phyloP scores from a whole-genome alignment of 2,888 invertebrate genomes.

The Yponomeuta cagnagella region DNA sequence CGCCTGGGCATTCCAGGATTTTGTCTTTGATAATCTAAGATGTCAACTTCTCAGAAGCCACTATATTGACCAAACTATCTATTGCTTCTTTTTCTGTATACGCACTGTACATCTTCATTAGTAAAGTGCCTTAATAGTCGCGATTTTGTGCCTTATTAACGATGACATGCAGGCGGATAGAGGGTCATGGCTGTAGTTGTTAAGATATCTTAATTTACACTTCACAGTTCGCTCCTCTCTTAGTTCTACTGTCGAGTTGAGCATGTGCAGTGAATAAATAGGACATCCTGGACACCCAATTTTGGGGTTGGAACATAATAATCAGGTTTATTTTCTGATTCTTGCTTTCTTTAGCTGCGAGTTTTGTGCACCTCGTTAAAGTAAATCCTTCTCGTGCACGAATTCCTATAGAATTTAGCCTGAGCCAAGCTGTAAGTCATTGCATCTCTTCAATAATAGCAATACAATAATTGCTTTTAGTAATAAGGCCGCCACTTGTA shows the following conservation, averaged over 20 bases:
- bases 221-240: background rate
- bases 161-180: background rate
- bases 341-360: background rate
- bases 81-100: background rate
- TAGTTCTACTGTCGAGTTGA: background rate
- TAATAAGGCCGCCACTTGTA: too few species aligned
- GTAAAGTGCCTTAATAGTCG: slow-evolving; percentile 6
- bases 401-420: too few species aligned
- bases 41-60: background rate
- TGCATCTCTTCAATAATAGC: too few species aligned
- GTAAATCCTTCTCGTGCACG: background rate
- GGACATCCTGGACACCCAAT: background rate
- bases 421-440: too few species aligned
- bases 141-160: slow-evolving; percentile 13
- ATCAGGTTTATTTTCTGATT: background rate
- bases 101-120: slow-evolving; percentile 11
- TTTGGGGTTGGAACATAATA: background rate
- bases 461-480: too few species aligned
- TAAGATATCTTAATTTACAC: slow-evolving; percentile 6
- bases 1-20: too few species aligned
- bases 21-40: too few species aligned
- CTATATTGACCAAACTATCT: background rate
- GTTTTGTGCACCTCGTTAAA: background rate
- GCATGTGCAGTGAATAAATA: background rate
- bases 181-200: background rate